phyloP scores from a whole-genome alignment of 2,888 invertebrate species.

The Platypus cylindrus region DNA sequence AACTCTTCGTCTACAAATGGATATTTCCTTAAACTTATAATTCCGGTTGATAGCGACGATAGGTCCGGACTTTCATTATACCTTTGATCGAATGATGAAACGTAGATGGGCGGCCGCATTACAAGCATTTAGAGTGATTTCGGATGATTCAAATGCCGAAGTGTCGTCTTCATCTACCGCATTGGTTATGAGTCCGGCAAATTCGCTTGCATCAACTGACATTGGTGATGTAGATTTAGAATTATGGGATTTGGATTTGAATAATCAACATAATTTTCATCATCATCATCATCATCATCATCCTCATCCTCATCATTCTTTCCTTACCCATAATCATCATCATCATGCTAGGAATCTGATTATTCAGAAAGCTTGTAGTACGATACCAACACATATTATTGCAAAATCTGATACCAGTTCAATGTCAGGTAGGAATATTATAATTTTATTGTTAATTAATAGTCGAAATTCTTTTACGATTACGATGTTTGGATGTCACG shows the following conservation, averaged over 20 bases:
- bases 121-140: constrained; percentile 57
- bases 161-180: constrained; percentile 63
- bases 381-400: constrained; percentile 30
- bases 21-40: no score
- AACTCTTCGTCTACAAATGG: no score
- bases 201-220: constrained; percentile 62
- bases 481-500: no score
- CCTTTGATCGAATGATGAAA: constrained; percentile 41
- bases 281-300: no score
- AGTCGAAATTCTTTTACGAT: no score
- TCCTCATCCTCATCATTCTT: no score
- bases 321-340: no score
- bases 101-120: constrained; percentile 53
- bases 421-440: constrained; percentile 40
- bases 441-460: no score
- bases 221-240: constrained; percentile 67
- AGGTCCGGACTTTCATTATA: constrained; percentile 2
- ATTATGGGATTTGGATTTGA: constrained; percentile 62
- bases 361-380: constrained; percentile 31
- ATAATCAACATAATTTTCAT: no score
- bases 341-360: constrained; percentile 28
- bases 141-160: constrained; percentile 61
- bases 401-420: constrained; percentile 37
- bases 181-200: constrained; percentile 57
- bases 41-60: no score